Evolutionary conservation across 2,888 invertebrate genomes (phyloP).

Genomic region (Xestoiulus laeticollis): DNA sequence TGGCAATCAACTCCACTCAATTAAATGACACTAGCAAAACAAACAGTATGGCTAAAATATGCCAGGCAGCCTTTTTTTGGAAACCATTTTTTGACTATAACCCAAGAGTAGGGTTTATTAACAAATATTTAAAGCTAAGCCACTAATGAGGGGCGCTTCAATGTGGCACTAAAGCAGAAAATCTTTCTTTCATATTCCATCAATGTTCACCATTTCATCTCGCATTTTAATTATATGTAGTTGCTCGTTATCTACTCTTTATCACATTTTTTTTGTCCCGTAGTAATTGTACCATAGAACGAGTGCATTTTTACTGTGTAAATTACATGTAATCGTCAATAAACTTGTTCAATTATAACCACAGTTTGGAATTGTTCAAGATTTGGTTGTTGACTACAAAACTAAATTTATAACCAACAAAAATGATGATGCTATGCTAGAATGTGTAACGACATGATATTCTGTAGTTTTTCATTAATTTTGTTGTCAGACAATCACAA

Average conservation of each 20-base stretch:
- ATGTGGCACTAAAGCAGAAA: not conserved
- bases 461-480: too few species aligned
- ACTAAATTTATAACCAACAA: too few species aligned
- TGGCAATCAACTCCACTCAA: slow-evolving; percentile 1
- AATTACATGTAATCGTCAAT: slow-evolving; percentile 17
- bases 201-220: slow-evolving; percentile 14
- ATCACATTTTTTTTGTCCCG: slow-evolving; percentile 5
- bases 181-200: slow-evolving; percentile 8
- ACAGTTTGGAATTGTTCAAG: not conserved
- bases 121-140: not conserved
- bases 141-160: not conserved
- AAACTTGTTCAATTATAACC: not conserved
- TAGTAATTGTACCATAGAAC: slow-evolving; percentile 1
- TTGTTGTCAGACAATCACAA: too few species aligned
- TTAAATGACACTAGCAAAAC: slow-evolving; percentile 6
- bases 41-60: not conserved
- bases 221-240: slow-evolving; percentile 30
- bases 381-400: not conserved
- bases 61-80: not conserved
- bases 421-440: too few species aligned
- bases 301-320: slow-evolving; percentile 29
- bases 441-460: too few species aligned
- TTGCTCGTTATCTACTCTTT: not conserved
- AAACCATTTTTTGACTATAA: not conserved
- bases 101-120: slow-evolving; percentile 17